These are phyloP conservation scores for Alosa sapidissima DNA, from an alignment of 2,797 vertebrate species.

Conservation along the genomic window DNA sequence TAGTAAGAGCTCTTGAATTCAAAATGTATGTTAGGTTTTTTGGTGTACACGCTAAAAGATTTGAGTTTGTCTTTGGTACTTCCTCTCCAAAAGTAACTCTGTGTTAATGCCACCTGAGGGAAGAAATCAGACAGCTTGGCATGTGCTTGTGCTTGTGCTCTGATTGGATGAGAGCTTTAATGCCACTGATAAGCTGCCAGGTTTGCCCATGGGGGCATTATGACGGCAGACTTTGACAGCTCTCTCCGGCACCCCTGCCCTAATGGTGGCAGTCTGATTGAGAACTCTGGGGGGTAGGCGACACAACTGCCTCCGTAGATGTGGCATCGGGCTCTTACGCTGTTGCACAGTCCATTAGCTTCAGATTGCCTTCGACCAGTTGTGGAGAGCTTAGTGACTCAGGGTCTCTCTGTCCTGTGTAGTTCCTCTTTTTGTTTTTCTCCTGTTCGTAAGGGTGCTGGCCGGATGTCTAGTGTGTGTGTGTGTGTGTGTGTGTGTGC, in stretches of 20 bases:
- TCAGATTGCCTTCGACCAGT: conserved; percentile 1
- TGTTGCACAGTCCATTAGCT: not conserved
- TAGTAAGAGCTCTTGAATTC: not conserved
- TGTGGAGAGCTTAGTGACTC: not conserved
- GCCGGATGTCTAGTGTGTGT: not conserved
- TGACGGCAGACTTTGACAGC: not conserved
- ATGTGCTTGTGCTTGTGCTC: not conserved
- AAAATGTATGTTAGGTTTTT: not conserved
- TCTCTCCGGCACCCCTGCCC: not conserved
- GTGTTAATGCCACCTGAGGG: not conserved
- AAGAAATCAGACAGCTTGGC: not conserved
- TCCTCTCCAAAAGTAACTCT: not conserved
- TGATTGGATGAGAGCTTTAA: not conserved
- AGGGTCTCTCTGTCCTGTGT: not conserved
- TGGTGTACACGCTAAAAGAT: not conserved
- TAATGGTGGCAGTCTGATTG: conserved; percentile 54
- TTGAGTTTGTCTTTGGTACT: not conserved
- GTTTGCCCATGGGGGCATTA: not conserved
- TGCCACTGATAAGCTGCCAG: not conserved
- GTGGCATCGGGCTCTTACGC: not conserved
- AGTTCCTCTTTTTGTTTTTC: not conserved
- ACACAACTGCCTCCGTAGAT: not conserved
- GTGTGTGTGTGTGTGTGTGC: not conserved
- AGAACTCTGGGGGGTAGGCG: conserved; percentile 43
- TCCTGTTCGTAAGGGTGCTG: not conserved